A percentile compares a stretch with the other conserved stretches of the same genome.
Conservation (phyloP, 2,113 vertebrate genomes). For the Lasiurus cinereus region DNA sequence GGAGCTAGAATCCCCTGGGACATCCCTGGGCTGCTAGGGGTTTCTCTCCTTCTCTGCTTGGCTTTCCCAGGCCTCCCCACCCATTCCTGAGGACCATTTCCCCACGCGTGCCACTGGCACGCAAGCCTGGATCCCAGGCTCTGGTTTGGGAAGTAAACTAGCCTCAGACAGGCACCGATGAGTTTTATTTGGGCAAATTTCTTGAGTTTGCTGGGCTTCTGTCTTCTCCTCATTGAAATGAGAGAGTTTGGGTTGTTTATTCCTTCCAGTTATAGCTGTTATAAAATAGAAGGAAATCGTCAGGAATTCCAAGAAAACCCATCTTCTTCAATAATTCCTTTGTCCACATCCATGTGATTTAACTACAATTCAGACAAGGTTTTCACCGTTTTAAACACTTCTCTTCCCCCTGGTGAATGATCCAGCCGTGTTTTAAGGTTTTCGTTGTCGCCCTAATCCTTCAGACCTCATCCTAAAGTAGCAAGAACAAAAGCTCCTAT, state of each 20-base stretch:
- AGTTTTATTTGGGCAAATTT: background rate
- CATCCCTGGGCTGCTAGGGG: background rate
- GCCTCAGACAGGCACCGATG: background rate
- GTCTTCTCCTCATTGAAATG: slow-evolving; percentile 13
- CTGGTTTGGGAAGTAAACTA: background rate
- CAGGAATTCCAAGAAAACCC: slow-evolving; percentile 36
- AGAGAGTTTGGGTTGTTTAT: background rate
- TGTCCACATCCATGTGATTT: slow-evolving; percentile 20
- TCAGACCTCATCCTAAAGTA: background rate
- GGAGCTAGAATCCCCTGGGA: rapidly evolving
- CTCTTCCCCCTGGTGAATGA: background rate
- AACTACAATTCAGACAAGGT: slow-evolving; percentile 19
- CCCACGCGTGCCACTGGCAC: background rate
- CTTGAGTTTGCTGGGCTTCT: background rate
- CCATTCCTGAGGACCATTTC: background rate
- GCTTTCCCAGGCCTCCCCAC: background rate
- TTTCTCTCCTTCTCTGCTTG: background rate
- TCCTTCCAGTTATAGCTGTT: background rate
- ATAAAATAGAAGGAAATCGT: slow-evolving; percentile 5
- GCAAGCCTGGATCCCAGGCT: background rate
- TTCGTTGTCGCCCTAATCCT: background rate
- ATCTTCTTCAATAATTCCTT: slow-evolving; percentile 46
- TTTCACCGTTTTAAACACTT: slow-evolving; percentile 5
- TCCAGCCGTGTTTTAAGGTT: background rate
- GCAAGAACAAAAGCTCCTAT: background rate